Conservation (phyloP, 2,797 vertebrate species). For the Dipus sagitta region DNA sequence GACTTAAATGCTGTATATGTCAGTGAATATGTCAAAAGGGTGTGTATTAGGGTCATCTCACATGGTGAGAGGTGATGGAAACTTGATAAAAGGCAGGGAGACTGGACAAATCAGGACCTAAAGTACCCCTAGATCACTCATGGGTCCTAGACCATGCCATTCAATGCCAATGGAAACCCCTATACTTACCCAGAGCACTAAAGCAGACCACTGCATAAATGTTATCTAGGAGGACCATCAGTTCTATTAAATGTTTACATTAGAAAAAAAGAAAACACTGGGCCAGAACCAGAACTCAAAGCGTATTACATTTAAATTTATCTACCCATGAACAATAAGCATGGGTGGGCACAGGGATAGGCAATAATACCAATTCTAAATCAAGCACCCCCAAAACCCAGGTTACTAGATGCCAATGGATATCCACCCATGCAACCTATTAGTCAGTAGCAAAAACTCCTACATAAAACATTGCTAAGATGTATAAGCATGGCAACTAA, state of each 20-base stretch:
- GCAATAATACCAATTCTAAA: background rate
- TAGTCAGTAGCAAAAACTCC: background rate
- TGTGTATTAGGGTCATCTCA: background rate
- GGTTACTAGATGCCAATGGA: background rate
- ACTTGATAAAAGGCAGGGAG: background rate
- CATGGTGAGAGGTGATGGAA: background rate
- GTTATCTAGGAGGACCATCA: background rate
- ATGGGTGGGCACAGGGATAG: background rate
- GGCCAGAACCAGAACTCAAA: constrained; percentile 1
- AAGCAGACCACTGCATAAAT: background rate
- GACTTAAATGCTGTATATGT: background rate
- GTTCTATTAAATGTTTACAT: background rate
- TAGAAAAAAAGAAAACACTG: background rate
- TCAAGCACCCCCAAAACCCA: background rate
- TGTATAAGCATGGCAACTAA: background rate
- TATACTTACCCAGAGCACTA: background rate
- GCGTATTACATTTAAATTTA: background rate
- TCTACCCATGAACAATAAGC: background rate
- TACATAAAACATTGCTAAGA: background rate
- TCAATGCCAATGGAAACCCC: background rate
- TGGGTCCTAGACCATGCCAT: background rate
- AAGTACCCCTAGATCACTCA: background rate
- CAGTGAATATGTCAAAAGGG: background rate
- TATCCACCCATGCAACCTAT: background rate
- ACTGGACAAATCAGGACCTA: background rate